Evolutionary conservation across 2,113 vertebrate genomes (phyloP).

Genomic region (Chelonoidis abingdonii): DNA sequence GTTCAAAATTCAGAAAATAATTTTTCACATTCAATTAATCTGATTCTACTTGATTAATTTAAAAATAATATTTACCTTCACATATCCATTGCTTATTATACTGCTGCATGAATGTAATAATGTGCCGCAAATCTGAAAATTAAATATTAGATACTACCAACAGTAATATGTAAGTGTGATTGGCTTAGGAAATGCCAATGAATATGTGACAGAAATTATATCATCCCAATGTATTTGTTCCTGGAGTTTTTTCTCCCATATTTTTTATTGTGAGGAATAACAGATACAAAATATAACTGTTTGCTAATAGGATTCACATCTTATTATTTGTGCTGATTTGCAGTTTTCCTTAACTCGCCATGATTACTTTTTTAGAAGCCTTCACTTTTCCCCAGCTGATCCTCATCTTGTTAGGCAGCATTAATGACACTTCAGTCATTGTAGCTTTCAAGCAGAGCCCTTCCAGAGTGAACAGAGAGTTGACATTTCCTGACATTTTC

Average conservation of each 20-base stretch:
- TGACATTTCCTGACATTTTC: slow-evolving; percentile 99
- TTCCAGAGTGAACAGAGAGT: slow-evolving; percentile 97
- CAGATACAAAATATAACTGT: slow-evolving; percentile 85
- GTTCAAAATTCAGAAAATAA: slow-evolving; percentile 43
- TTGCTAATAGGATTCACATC: slow-evolving; percentile 94
- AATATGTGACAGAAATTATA: slow-evolving; percentile 66
- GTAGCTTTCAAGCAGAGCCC: slow-evolving; percentile 96
- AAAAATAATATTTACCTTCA: slow-evolving; percentile 68
- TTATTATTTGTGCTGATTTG: slow-evolving; percentile 88
- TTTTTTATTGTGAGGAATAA: slow-evolving; percentile 71
- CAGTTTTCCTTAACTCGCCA: slow-evolving; percentile 88
- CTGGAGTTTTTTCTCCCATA: slow-evolving; percentile 74
- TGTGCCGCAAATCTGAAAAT: slow-evolving; percentile 72
- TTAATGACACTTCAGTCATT: slow-evolving; percentile 99
- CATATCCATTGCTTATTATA: slow-evolving; percentile 45
- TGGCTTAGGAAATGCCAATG: slow-evolving; percentile 33
- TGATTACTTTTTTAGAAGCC: slow-evolving; percentile 96
- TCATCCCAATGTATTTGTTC: slow-evolving; percentile 35
- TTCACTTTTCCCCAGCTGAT: slow-evolving; percentile 91
- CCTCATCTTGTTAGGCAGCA: slow-evolving; percentile 97
- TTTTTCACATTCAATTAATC: slow-evolving; percentile 29
- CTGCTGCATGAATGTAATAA: slow-evolving; percentile 27
- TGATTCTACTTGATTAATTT: slow-evolving; percentile 5
- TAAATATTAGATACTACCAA: slow-evolving; percentile 70
- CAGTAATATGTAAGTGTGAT: slow-evolving; percentile 40